Percentiles rank a stretch among this genome's conserved stretches.
Evolutionary conservation across 2,113 vertebrate species (phyloP).

Genomic region (Phalacrocorax brasilianus): DNA sequence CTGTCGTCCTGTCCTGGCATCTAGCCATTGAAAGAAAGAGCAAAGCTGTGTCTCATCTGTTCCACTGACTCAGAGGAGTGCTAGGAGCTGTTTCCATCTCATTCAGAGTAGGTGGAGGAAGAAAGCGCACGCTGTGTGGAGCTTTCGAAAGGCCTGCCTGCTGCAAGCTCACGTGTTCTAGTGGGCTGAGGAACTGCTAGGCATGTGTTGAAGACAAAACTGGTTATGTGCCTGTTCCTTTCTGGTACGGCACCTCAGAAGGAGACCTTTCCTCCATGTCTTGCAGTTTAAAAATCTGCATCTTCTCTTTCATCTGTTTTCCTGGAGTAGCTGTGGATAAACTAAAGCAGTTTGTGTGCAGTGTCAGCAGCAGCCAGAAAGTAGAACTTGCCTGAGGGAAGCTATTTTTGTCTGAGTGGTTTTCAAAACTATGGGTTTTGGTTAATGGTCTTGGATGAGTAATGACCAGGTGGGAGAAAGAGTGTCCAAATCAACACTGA

Average conservation of each 20-base stretch:
- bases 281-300: background rate
- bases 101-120: slow-evolving; percentile 44
- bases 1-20: slow-evolving; percentile 48
- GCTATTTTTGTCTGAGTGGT: background rate
- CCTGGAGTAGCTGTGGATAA: background rate
- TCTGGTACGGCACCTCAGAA: background rate
- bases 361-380: background rate
- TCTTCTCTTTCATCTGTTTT: background rate
- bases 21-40: slow-evolving; percentile 40
- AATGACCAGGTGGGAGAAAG: background rate
- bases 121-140: slow-evolving; percentile 10
- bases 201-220: background rate
- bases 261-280: slow-evolving; percentile 11
- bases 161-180: slow-evolving; percentile 15
- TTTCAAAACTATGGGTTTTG: background rate
- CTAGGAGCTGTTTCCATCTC: slow-evolving; percentile 39
- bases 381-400: background rate
- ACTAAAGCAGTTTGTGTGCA: background rate
- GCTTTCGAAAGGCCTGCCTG: slow-evolving; percentile 23
- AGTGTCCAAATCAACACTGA: background rate
- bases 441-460: background rate
- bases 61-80: slow-evolving; percentile 32
- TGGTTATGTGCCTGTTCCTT: background rate
- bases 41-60: slow-evolving; percentile 54
- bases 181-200: slow-evolving; percentile 21